Percentiles rank a stretch among this genome's conserved stretches.
phyloP scores from a whole-genome alignment of 2,797 vertebrate genomes.

The Chaunax sp. region DNA sequence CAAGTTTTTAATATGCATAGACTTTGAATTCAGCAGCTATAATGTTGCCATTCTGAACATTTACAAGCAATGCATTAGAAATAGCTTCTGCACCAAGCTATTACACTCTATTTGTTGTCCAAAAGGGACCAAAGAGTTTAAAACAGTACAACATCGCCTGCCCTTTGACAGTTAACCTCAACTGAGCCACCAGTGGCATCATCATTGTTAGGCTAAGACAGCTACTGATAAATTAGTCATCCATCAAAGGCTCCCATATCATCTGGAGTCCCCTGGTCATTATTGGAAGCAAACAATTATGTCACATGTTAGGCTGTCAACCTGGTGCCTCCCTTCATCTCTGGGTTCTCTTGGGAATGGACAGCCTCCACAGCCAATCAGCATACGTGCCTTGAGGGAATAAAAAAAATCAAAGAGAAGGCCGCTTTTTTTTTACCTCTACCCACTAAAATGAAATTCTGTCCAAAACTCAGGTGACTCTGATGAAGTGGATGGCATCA shows the following conservation, averaged over 20 bases:
- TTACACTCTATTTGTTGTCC: not conserved
- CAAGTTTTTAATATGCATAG: not conserved
- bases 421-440: conserved; percentile 45
- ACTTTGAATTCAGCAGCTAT: not conserved
- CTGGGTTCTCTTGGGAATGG: conserved; percentile 52
- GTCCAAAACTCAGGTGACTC: conserved; percentile 10
- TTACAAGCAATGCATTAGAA: too few relatives aligned
- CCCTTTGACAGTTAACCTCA: conserved; percentile 47
- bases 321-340: conserved; percentile 35
- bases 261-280: conserved; percentile 74
- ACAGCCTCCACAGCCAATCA: conserved; percentile 61
- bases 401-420: conserved; percentile 42
- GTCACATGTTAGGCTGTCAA: conserved; percentile 61
- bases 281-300: conserved; percentile 75
- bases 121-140: conserved; percentile 12
- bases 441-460: conserved; percentile 30
- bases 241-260: conserved; percentile 79
- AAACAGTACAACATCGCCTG: conserved; percentile 11
- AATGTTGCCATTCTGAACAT: not conserved
- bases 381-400: conserved; percentile 29
- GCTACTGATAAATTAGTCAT: conserved; percentile 82
- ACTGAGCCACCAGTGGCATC: conserved; percentile 58
- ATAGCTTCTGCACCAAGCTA: not conserved
- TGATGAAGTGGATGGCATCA: conserved; percentile 3
- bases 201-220: conserved; percentile 77